phyloP scores from a whole-genome alignment of 2,888 invertebrate species.

The Julus scandinavius region DNA sequence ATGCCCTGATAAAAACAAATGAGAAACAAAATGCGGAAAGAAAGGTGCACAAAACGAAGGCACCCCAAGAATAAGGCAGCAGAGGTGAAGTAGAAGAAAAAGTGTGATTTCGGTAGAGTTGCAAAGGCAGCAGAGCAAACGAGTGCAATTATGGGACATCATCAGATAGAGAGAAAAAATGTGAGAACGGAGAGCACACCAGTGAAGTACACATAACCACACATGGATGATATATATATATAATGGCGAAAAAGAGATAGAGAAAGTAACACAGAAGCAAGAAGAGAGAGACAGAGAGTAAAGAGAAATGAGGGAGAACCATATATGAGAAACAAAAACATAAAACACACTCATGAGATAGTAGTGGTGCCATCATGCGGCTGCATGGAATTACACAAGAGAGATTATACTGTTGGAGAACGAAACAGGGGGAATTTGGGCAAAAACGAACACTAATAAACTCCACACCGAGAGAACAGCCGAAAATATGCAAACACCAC shows the following conservation, averaged over 20 bases:
- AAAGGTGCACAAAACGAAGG: neutral
- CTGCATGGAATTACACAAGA: constrained; percentile 49
- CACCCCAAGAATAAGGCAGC: neutral
- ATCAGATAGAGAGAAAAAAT: constrained; percentile 1
- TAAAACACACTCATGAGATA: constrained; percentile 44
- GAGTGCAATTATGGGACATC: constrained; percentile 14
- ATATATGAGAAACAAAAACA: constrained; percentile 30
- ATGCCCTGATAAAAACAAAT: constrained; percentile 40
- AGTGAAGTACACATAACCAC: constrained; percentile 23
- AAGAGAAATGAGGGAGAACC: constrained; percentile 29
- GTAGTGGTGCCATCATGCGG: constrained; percentile 56
- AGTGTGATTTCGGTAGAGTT: neutral
- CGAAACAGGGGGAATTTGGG: constrained; percentile 20
- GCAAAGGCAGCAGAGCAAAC: constrained; percentile 26
- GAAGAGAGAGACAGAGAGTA: neutral
- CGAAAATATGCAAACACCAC: constrained; percentile 54
- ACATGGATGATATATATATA: constrained; percentile 44
- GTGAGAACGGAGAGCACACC: neutral
- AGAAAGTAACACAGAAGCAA: constrained; percentile 28
- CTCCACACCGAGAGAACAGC: constrained; percentile 52
- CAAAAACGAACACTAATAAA: constrained; percentile 40
- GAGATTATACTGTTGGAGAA: constrained; percentile 25
- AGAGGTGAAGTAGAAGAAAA: neutral
- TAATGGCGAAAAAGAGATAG: constrained; percentile 36
- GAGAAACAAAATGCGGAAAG: constrained; percentile 12